Base-by-base conservation (phyloP, 2,797 vertebrate genomes). In the Melanotaenia parkinsoni region DNA sequence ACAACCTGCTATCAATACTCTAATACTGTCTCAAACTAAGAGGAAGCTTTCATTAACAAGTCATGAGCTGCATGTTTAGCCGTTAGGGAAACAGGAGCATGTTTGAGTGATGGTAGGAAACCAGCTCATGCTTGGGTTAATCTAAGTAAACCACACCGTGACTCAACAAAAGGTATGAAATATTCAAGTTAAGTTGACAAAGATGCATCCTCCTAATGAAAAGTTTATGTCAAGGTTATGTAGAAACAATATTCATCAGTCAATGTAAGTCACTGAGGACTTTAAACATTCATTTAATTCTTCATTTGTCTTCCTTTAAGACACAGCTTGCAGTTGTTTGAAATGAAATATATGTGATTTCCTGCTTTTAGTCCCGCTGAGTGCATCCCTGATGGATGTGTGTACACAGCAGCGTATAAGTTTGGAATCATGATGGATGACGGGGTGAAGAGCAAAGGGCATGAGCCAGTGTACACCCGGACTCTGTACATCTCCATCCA, bases 341-440 rank as follows among this genome's bases (percentile, higher is more conserved):
- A 80, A 64, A 11, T 14, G 67, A 66, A 47, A 51, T 58, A 85
- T 80, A 69, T 82, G 68, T 74, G 74, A 83, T 87, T 74, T 78
- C 74, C 75, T 74, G 67, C 72, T 67, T 18, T 77, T 63, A 47
- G 67, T 70, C 58, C 32, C 58, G 24, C 50, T 73, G 74, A 74
- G 63, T 51, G 71, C 33, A 3, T 79, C 63, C 54, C 82, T 86
- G 85, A 88, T 87, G 76, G 86, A 88, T 85, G 82, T 73, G 86
- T 72, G 80, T 79, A 72, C 79, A 80, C 58, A 2, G 71, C 70
- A 12, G 80, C 32, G 32, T 65, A 61, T 73, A 83, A 72, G 70
- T 81, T 83, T 54, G 1, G 58, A 83, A 80, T 82, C 76, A 74
- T 91, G 91, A 90, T 88, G 82, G 85, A 91, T 90, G 73, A 58